Percentiles rank a stretch among this genome's conserved stretches.
Evolutionary conservation across 2,888 invertebrate species (phyloP).

Genomic region (Marasmarcha lunaedactyla): DNA sequence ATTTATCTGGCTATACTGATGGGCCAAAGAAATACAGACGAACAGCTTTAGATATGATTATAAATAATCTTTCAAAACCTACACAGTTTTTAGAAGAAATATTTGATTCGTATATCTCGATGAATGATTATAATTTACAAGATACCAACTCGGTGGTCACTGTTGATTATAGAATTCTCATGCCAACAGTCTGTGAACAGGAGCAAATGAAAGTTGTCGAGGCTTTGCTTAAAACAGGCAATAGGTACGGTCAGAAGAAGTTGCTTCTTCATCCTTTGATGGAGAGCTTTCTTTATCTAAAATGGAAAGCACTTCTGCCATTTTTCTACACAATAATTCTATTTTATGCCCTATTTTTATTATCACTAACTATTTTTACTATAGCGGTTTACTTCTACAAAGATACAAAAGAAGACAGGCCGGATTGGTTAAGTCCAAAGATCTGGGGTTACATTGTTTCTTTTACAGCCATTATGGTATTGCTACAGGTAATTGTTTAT

Average conservation of each 20-base stretch:
- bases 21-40: slow-evolving; percentile 45
- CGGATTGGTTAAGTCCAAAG: slow-evolving; percentile 31
- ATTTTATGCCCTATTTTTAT: slow-evolving; percentile 57
- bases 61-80: slow-evolving; percentile 63
- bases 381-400: slow-evolving; percentile 57
- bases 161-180: slow-evolving; percentile 59
- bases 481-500: slow-evolving; percentile 41
- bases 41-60: slow-evolving; percentile 63
- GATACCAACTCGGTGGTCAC: slow-evolving; percentile 54
- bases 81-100: slow-evolving; percentile 62
- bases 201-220: slow-evolving; percentile 70
- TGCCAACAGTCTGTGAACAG: slow-evolving; percentile 50
- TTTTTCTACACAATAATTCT: slow-evolving; percentile 65
- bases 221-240: slow-evolving; percentile 63
- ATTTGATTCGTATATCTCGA: slow-evolving; percentile 60
- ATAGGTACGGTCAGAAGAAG: slow-evolving; percentile 51
- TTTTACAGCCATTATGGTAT: slow-evolving; percentile 36
- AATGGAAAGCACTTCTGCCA: slow-evolving; percentile 66
- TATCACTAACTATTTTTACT: slow-evolving; percentile 57
- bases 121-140: slow-evolving; percentile 49
- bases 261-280: slow-evolving; percentile 68
- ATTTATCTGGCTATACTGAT: slow-evolving; percentile 46
- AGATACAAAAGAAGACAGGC: slow-evolving; percentile 33
- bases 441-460: slow-evolving; percentile 51
- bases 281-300: slow-evolving; percentile 67